phyloP scores from a whole-genome alignment of 2,113 vertebrate species.

The Formicarius rufipectus region DNA sequence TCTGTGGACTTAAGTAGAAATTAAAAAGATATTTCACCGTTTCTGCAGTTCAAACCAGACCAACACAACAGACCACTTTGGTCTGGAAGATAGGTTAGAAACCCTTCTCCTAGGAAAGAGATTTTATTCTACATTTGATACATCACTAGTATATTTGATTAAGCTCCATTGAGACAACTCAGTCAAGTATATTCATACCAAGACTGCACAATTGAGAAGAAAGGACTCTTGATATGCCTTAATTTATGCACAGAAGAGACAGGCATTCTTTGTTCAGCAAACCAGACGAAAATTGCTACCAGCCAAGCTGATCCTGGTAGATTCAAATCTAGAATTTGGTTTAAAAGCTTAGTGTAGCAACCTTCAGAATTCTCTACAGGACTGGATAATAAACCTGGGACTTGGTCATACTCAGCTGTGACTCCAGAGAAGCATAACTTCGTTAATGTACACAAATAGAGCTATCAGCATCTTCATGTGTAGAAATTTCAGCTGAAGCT shows the following conservation, averaged over 20 bases:
- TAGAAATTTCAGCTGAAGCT: not conserved
- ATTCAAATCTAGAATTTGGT: not conserved
- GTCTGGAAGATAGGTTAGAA: not conserved
- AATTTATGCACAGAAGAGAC: not conserved
- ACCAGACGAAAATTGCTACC: not conserved
- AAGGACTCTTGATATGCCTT: not conserved
- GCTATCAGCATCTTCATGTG: not conserved
- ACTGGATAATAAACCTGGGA: not conserved
- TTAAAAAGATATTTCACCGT: not conserved
- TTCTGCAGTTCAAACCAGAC: not conserved
- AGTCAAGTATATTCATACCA: not conserved
- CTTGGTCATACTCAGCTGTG: not conserved
- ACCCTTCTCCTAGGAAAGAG: rapidly evolving
- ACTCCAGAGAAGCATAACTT: not conserved
- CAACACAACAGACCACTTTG: not conserved
- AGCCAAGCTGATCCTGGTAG: not conserved
- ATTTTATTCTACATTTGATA: not conserved
- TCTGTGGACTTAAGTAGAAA: not conserved
- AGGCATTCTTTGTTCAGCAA: not conserved
- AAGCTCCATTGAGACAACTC: not conserved
- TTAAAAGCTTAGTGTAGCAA: not conserved
- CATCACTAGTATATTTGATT: not conserved
- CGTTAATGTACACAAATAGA: not conserved
- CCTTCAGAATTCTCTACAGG: not conserved
- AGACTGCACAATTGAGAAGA: not conserved